Evolutionary conservation across 23 tunicate species (phyloP).

Genomic region (Trididemnum clinides): DNA sequence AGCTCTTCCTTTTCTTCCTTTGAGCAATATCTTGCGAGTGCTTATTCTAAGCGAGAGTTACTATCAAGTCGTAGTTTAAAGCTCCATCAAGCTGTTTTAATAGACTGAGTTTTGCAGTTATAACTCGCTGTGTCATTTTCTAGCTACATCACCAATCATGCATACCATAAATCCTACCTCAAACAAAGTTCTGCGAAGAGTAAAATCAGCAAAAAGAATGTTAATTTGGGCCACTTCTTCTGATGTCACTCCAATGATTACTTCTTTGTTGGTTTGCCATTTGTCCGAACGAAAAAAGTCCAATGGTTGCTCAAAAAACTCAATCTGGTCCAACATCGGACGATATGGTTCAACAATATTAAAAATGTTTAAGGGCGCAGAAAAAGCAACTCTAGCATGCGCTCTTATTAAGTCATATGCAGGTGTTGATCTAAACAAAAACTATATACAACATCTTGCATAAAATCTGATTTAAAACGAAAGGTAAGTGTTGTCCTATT

Average conservation of each 20-base stretch:
- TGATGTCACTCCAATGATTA: constrained; percentile 34
- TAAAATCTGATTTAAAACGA: too few species aligned
- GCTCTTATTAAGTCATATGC: neutral
- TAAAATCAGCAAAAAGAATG: neutral
- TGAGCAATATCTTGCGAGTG: too few species aligned
- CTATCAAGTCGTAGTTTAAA: too few species aligned
- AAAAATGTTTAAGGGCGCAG: neutral
- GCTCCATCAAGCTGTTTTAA: too few species aligned
- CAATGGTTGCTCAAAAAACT: constrained; percentile 55
- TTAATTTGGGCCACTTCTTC: constrained; percentile 39
- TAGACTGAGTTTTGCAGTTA: too few species aligned
- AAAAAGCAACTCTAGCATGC: neutral
- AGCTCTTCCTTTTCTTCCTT: too few species aligned
- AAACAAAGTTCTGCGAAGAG: neutral
- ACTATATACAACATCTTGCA: too few species aligned
- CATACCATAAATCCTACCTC: neutral
- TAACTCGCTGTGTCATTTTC: neutral
- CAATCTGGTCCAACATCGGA: constrained; percentile 52
- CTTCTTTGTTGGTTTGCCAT: constrained; percentile 53
- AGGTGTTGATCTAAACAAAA: neutral
- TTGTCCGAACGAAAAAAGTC: constrained; percentile 41
- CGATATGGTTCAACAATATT: constrained; percentile 52
- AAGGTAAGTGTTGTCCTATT: too few species aligned
- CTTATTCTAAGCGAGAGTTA: too few species aligned
- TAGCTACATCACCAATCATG: too few species aligned